Percentiles rank a stretch among this genome's conserved stretches.
Evolutionary conservation across 2,113 vertebrate genomes (phyloP).

Genomic region (Perca fluviatilis): DNA sequence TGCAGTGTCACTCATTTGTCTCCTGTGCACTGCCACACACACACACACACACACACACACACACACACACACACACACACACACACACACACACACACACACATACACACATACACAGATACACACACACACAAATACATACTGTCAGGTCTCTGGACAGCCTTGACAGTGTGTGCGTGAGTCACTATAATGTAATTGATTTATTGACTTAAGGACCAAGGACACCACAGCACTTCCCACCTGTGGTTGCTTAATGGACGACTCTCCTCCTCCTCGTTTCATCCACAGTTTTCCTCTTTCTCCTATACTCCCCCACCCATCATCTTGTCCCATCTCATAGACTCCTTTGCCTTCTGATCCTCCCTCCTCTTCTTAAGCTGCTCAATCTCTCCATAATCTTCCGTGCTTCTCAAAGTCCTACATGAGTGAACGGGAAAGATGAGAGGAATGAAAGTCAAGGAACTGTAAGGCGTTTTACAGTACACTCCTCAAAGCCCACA

Average conservation of each 20-base stretch:
- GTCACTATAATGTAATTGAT: conserved; percentile 65
- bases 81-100: conserved; percentile 30
- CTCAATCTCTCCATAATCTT: conserved; percentile 51
- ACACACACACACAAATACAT: conserved; percentile 31
- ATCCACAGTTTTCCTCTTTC: neutral
- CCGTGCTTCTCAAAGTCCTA: conserved; percentile 14
- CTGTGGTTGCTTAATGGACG: conserved; percentile 40
- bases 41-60: conserved; percentile 21
- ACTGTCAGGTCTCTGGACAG: conserved; percentile 25
- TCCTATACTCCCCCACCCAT: neutral
- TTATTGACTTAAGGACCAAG: conserved; percentile 72
- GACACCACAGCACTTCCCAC: conserved; percentile 36
- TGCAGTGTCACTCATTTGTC: conserved; percentile 67
- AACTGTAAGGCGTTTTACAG: neutral
- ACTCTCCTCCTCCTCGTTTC: conserved; percentile 14
- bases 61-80: neutral
- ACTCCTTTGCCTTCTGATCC: conserved; percentile 25
- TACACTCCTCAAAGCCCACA: conserved; percentile 17
- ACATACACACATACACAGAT: conserved; percentile 16
- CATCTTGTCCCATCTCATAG: conserved; percentile 24
- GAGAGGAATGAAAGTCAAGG: conserved; percentile 23
- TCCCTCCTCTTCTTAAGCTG: conserved; percentile 44
- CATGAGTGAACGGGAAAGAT: conserved; percentile 30
- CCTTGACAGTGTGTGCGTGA: conserved; percentile 32
- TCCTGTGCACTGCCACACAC: conserved; percentile 6